Evolutionary conservation across 2,113 vertebrate genomes (phyloP).

Genomic region (Pygoscelis adeliae): DNA sequence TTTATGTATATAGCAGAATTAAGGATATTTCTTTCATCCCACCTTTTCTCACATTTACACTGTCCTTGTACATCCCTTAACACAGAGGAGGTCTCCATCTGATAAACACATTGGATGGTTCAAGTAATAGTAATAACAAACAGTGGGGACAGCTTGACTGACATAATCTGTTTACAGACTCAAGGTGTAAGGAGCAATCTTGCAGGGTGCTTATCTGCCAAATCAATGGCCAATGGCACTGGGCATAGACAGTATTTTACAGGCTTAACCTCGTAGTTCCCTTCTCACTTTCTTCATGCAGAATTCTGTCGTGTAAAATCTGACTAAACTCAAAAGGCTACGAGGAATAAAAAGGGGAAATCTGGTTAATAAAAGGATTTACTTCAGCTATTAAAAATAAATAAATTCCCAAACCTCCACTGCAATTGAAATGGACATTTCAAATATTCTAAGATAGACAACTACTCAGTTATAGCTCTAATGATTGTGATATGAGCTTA

Average conservation of each 20-base stretch:
- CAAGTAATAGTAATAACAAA: slow-evolving; percentile 21
- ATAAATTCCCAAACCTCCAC: slow-evolving; percentile 7
- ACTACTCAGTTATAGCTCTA: slow-evolving; percentile 18
- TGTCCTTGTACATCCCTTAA: background rate
- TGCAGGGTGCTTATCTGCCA: background rate
- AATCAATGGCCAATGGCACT: background rate
- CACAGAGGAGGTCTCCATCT: background rate
- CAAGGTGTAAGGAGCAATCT: background rate
- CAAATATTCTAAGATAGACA: slow-evolving; percentile 23
- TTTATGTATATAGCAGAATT: background rate
- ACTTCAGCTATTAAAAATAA: slow-evolving; percentile 38
- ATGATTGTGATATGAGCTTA: slow-evolving; percentile 22
- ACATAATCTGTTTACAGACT: slow-evolving; percentile 21
- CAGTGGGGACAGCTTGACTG: background rate
- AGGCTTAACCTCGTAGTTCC: background rate
- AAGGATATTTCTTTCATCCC: background rate
- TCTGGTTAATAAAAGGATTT: slow-evolving; percentile 58
- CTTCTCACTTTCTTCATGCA: background rate
- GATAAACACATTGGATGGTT: background rate
- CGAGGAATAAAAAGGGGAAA: slow-evolving; percentile 42
- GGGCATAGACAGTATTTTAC: background rate
- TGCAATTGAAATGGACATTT: slow-evolving; percentile 52
- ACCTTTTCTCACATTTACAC: background rate
- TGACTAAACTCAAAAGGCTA: slow-evolving; percentile 45
- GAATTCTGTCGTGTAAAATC: slow-evolving; percentile 25